phyloP scores from a whole-genome alignment of 2,797 vertebrate species.

The Ceryle rudis region DNA sequence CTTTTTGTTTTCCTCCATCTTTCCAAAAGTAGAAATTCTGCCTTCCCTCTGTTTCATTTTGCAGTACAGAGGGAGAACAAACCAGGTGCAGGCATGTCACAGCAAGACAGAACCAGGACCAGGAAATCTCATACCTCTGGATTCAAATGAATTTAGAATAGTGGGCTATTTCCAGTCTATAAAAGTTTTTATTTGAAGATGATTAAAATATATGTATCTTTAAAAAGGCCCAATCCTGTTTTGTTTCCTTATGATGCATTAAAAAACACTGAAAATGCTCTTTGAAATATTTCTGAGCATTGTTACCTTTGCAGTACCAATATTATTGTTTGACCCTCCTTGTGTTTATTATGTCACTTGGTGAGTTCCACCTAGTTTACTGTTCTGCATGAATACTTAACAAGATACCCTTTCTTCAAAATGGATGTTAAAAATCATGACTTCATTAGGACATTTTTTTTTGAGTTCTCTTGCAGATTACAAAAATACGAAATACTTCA shows the following conservation, averaged over 20 bases:
- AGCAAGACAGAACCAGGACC: background rate
- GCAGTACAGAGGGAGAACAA: background rate
- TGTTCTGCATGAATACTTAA: background rate
- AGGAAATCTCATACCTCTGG: background rate
- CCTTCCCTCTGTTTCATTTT: background rate
- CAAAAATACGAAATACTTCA: background rate
- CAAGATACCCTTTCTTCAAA: background rate
- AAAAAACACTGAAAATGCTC: background rate
- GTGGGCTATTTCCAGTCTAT: background rate
- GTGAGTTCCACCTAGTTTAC: background rate
- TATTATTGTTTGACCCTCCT: background rate
- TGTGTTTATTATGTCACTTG: fast-evolving
- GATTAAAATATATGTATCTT: fast-evolving
- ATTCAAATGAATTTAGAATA: background rate
- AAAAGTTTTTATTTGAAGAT: background rate
- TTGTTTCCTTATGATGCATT: background rate
- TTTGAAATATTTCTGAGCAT: background rate
- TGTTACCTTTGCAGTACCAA: background rate
- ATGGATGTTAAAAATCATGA: background rate
- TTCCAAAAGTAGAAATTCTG: background rate
- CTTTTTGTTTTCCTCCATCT: background rate
- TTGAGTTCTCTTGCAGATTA: background rate
- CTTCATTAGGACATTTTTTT: background rate
- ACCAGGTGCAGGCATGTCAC: background rate
- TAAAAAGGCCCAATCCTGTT: background rate